These are phyloP conservation scores for Pseudochromis fuscus DNA, from an alignment of 2,797 vertebrate genomes.

Conservation along the genomic window DNA sequence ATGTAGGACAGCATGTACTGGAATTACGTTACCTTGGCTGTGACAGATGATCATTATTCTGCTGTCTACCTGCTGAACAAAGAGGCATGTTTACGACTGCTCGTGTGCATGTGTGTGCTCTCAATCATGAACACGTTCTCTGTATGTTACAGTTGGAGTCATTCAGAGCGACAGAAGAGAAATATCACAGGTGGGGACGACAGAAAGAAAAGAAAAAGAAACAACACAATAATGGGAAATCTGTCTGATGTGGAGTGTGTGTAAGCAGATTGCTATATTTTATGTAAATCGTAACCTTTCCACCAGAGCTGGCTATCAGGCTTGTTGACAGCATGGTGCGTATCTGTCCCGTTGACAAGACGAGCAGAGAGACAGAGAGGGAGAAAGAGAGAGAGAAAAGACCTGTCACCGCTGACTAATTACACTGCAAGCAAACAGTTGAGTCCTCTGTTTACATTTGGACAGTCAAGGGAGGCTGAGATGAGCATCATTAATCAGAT, in stretches of 20 bases:
- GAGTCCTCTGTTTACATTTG: constrained; percentile 81
- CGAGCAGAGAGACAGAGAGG: constrained; percentile 57
- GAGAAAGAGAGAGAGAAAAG: constrained; percentile 65
- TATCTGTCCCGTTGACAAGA: constrained; percentile 79
- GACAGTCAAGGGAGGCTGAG: constrained; percentile 73
- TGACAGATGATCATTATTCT: constrained; percentile 63
- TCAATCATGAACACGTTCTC: constrained; percentile 53
- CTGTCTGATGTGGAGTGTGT: constrained; percentile 62
- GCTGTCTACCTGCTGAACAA: constrained; percentile 58
- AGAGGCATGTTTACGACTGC: constrained; percentile 61
- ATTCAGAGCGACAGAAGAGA: constrained; percentile 40
- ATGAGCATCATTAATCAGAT: constrained; percentile 83
- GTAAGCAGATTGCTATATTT: constrained; percentile 76
- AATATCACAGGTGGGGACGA: constrained; percentile 27
- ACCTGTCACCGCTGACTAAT: constrained; percentile 81
- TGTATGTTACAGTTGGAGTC: constrained; percentile 34
- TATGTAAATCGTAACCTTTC: constrained; percentile 84
- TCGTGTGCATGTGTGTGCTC: constrained; percentile 28
- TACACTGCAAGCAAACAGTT: constrained; percentile 78
- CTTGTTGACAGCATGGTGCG: constrained; percentile 75
- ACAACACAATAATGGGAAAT: constrained; percentile 57
- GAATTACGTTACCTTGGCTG: constrained; percentile 39
- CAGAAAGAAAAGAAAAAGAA: constrained; percentile 15
- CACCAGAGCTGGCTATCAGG: constrained; percentile 71
- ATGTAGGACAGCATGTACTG: constrained; percentile 40